Conservation (phyloP, 2,888 invertebrate genomes). For the Drosophila paucipuncta region DNA sequence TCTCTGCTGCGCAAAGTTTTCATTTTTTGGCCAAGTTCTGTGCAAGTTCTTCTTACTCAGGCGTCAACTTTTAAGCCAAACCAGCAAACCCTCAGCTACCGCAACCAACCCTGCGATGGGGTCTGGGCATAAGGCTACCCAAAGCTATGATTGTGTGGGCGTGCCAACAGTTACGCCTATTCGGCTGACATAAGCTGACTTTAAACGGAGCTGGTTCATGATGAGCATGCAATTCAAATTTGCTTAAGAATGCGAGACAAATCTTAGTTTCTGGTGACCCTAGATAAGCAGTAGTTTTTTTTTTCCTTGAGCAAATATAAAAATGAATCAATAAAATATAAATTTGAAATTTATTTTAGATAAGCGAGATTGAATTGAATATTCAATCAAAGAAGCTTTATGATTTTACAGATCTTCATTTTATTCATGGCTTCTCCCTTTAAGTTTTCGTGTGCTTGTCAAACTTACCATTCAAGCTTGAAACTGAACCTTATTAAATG, state of each 20-base stretch:
- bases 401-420: not conserved
- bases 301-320: not conserved
- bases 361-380: not conserved
- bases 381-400: not conserved
- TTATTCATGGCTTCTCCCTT: not conserved
- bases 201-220: conserved; percentile 3
- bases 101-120: not conserved
- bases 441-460: not conserved
- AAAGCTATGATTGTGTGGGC: conserved; percentile 28
- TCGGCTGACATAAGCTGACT: conserved; percentile 23
- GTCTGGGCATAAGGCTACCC: not conserved
- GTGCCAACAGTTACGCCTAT: conserved; percentile 36
- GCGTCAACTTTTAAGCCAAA: conserved; percentile 15
- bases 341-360: not conserved
- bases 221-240: not conserved
- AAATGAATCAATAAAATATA: not conserved
- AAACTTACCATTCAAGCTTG: not conserved
- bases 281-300: not conserved
- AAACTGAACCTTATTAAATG: not conserved
- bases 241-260: not conserved
- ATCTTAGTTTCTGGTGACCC: not conserved
- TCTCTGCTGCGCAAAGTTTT: conserved; percentile 45
- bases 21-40: conserved; percentile 39
- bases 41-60: conserved; percentile 21
- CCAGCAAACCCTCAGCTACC: not conserved